Base-by-base conservation (phyloP, 2,888 invertebrate genomes). In the Torymus tubicola region DNA sequence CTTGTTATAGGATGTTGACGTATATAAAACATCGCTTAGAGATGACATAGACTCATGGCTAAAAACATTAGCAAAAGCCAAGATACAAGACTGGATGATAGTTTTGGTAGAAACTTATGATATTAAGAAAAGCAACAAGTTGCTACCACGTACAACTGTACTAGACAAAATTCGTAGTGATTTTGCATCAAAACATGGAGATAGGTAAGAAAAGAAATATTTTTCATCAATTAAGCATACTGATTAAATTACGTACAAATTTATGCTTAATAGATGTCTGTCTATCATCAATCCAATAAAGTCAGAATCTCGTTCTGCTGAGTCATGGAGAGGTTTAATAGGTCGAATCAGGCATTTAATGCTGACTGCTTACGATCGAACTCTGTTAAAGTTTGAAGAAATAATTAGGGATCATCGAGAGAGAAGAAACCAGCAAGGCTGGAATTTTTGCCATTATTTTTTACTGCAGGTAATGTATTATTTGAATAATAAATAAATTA, bases 361-460 rank as follows among this genome's bases (percentile, higher is more conserved):
- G 86, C 93, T 99, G 18, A 94, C 95, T 63, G 96, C 97, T 2
- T 98, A 97, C 89, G 97, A 97, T 87, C 95, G 95, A 85, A 96
- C 96, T 42, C 93, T 98, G 52, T 93, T 95, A 67, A 95, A 95
- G 87, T 96, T 98, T 90, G 98, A 98, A 91, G 98, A 98, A 88
- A 93, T 96, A 84, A 96, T 98, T 92, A 93, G 98, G 84, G 95
- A 96, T 80, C 96, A 97, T 87, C 93, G 98, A 80, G 98, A 99
- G 90, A 95, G 95, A 87, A 92, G 99, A 76, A 98, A 96, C 91
- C 96, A 98, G 87, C 93, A 94, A 0, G 96, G 95, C 50, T 99
- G 99, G 99, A 96, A 96, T 91, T 99, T 98, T 92, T 96, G 96
- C 90, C 95, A 96, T 90, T 99, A 98, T 92, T 99, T 99, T 92